Conservation (phyloP, 2,888 invertebrate genomes). For the Neria commutata region DNA sequence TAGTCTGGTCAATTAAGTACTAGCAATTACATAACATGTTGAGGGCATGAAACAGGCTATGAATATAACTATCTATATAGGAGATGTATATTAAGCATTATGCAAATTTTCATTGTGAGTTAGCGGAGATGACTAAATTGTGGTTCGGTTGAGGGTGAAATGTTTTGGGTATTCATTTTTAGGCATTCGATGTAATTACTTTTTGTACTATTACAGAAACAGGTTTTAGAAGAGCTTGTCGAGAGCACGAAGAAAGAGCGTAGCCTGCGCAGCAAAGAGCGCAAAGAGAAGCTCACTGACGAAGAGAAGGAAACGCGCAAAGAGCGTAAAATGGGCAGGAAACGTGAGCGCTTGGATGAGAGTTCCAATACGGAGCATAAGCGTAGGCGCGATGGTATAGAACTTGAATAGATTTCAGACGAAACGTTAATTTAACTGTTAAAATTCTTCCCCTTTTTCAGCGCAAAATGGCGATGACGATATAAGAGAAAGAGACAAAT, state of each 20-base stretch:
- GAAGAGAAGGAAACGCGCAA: slow-evolving; percentile 81
- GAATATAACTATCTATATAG: too few species aligned
- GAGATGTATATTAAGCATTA: too few species aligned
- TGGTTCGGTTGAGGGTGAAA: too few species aligned
- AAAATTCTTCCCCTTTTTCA: slow-evolving; percentile 30
- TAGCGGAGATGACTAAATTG: too few species aligned
- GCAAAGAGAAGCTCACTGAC: slow-evolving; percentile 72
- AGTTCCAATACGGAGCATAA: slow-evolving; percentile 73
- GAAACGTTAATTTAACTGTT: slow-evolving; percentile 6
- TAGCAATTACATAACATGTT: too few species aligned
- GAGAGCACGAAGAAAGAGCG: slow-evolving; percentile 64
- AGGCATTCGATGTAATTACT: slow-evolving; percentile 17
- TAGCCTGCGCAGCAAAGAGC: slow-evolving; percentile 64
- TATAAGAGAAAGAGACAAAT: slow-evolving; percentile 79
- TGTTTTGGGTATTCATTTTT: slow-evolving; percentile 7
- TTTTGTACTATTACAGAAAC: slow-evolving; percentile 54
- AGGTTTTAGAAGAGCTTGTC: slow-evolving; percentile 49
- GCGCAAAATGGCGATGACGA: slow-evolving; percentile 79
- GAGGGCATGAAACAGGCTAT: too few species aligned
- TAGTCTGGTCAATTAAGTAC: too few species aligned
- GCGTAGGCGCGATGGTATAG: slow-evolving; percentile 76
- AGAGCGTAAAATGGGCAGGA: slow-evolving; percentile 80
- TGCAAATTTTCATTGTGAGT: too few species aligned
- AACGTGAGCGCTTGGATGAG: slow-evolving; percentile 80
- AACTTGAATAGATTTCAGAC: not conserved